These are phyloP conservation scores for Phacellophora camtschatica DNA, from an alignment of 30 jellyfish, hydroid and myxozoan genomes.

Conservation along the genomic window DNA sequence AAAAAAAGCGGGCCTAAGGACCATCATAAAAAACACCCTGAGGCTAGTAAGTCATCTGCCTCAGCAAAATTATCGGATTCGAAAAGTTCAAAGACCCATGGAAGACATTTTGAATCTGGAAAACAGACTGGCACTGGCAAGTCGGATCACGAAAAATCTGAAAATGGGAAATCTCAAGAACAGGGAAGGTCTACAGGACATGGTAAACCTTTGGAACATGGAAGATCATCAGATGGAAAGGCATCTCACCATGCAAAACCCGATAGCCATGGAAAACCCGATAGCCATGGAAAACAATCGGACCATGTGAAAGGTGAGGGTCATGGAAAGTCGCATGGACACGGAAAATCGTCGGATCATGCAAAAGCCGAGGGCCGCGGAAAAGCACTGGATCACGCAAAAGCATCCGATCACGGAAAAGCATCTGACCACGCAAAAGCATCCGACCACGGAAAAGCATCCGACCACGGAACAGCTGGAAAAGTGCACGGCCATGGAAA, in stretches of 20 bases:
- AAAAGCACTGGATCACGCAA: background rate
- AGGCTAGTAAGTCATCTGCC: background rate
- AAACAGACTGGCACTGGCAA: background rate
- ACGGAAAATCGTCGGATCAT: conserved; percentile 1
- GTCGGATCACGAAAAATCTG: background rate
- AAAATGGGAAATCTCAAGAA: background rate
- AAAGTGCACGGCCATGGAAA: background rate
- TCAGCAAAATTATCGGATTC: conserved; percentile 1
- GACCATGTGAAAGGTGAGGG: background rate
- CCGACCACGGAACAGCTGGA: background rate
- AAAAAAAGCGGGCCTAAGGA: conserved; percentile 14
- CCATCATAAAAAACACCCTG: conserved; percentile 16
- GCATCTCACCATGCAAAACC: background rate
- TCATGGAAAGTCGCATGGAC: background rate
- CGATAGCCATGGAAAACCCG: background rate
- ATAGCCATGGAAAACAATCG: background rate
- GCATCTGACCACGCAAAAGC: background rate
- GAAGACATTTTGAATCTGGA: background rate
- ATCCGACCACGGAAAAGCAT: background rate
- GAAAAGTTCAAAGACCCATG: conserved; percentile 2
- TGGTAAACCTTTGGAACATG: background rate
- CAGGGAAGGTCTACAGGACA: conserved; percentile 1
- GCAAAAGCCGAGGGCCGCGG: background rate
- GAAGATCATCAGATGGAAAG: background rate
- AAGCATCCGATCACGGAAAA: background rate